phyloP scores from a whole-genome alignment of 1,140 invertebrate genomes.

The Heliconius himera region DNA sequence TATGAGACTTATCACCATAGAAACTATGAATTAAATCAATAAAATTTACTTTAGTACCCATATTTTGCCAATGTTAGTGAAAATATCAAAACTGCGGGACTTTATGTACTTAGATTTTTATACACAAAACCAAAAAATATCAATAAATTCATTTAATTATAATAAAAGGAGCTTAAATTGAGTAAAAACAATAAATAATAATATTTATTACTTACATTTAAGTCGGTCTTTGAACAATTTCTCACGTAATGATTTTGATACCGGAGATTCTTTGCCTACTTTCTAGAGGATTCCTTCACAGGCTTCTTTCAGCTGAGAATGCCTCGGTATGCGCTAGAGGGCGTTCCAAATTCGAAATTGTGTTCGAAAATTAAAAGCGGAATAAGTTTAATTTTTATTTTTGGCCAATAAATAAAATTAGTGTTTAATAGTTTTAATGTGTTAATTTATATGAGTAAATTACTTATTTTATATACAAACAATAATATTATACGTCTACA shows the following conservation, averaged over 20 bases:
- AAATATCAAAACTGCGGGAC: conserved; percentile 36
- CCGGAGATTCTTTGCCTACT: conserved; percentile 79
- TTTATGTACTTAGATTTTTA: conserved; percentile 17
- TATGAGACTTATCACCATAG: conserved; percentile 61
- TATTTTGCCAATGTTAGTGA: conserved; percentile 38
- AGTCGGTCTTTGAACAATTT: conserved; percentile 73
- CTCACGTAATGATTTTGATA: conserved; percentile 80
- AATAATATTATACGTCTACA: neutral
- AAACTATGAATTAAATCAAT: conserved; percentile 75
- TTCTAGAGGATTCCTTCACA: conserved; percentile 81
- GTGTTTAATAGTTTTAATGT: neutral
- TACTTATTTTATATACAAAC: neutral
- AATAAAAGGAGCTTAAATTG: conserved; percentile 16
- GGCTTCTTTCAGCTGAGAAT: conserved; percentile 75
- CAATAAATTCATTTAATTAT: conserved; percentile 33
- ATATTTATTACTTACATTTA: conserved; percentile 73
- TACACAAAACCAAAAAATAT: conserved; percentile 33
- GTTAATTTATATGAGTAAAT: neutral
- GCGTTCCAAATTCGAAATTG: conserved; percentile 75
- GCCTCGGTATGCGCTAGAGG: conserved; percentile 61
- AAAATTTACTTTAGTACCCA: conserved; percentile 57
- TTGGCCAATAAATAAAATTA: neutral
- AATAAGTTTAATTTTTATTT: conserved; percentile 12
- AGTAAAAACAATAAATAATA: conserved; percentile 36
- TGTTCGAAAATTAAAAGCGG: conserved; percentile 52